These are phyloP conservation scores for Augochlora pura DNA, from an alignment of 1,140 invertebrate genomes.

Conservation along the genomic window DNA sequence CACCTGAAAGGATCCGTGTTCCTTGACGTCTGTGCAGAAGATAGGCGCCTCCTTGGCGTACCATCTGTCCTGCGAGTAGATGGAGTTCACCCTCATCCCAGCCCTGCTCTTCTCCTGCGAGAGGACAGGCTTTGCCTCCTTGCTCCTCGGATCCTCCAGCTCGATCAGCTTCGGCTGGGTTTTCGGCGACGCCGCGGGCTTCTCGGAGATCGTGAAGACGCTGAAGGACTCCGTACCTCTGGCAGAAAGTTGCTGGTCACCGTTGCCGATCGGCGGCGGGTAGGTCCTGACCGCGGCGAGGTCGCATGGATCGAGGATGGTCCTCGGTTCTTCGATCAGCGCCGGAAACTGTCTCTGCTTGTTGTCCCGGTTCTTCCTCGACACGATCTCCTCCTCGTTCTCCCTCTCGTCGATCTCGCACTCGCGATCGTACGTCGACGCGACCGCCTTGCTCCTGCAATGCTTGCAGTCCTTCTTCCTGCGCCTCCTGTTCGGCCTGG, in stretches of 20 bases:
- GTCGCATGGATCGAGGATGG: neutral
- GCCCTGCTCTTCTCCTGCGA: slow-evolving; percentile 61
- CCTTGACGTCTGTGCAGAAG: slow-evolving; percentile 73
- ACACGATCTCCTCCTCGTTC: slow-evolving; percentile 8
- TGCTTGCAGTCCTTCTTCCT: slow-evolving; percentile 77
- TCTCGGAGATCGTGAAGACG: slow-evolving; percentile 64
- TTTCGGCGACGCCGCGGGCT: slow-evolving; percentile 6
- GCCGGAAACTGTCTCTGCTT: neutral
- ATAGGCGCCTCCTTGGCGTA: slow-evolving; percentile 70
- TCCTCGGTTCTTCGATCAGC: neutral
- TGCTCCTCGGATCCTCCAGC: slow-evolving; percentile 62
- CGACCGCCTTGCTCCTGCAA: slow-evolving; percentile 67
- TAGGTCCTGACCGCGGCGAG: neutral
- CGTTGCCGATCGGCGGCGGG: neutral
- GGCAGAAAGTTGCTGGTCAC: neutral
- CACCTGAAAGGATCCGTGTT: slow-evolving; percentile 75
- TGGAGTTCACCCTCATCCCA: slow-evolving; percentile 78
- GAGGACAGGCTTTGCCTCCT: slow-evolving; percentile 67
- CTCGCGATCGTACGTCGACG: neutral
- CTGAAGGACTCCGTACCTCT: neutral
- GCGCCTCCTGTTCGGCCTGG: slow-evolving; percentile 63
- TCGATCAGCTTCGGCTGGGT: slow-evolving; percentile 52
- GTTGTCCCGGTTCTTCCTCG: slow-evolving; percentile 22
- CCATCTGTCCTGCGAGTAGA: slow-evolving; percentile 77
- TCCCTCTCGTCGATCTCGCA: neutral